A percentile compares a stretch with the other conserved stretches of the same genome.
Evolutionary conservation across 2,797 vertebrate genomes (phyloP).

Genomic region (Rhinogobio ventralis): DNA sequence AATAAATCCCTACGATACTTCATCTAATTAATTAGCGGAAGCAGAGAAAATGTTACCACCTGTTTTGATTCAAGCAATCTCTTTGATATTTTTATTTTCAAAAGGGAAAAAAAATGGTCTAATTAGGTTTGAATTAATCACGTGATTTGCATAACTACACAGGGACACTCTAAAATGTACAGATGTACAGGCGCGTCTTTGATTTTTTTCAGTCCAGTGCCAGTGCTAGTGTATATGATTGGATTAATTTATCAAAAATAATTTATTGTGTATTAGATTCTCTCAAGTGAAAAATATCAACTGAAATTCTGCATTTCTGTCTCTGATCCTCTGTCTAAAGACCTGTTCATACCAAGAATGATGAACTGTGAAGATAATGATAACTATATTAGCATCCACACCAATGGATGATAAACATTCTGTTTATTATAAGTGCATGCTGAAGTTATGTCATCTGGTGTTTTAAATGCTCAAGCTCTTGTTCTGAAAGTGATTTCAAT

Average conservation of each 20-base stretch:
- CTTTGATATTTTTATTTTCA: constrained; percentile 78
- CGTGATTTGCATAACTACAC: constrained; percentile 48
- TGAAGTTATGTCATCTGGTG: neutral
- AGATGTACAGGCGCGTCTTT: constrained; percentile 2
- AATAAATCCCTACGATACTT: constrained; percentile 79
- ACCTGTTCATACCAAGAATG: neutral
- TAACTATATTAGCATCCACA: neutral
- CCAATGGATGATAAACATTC: neutral
- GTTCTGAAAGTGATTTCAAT: neutral
- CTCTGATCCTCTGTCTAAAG: neutral
- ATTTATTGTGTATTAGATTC: constrained; percentile 10
- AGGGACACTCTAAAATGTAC: constrained; percentile 42
- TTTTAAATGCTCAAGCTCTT: neutral
- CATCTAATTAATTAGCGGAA: constrained; percentile 73
- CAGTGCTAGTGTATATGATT: constrained; percentile 1
- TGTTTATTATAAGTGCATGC: neutral
- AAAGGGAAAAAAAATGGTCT: constrained; percentile 68
- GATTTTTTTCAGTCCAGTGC: constrained; percentile 17
- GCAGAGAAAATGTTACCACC: constrained; percentile 72
- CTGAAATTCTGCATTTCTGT: neutral
- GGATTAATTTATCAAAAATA: neutral
- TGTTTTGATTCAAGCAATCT: constrained; percentile 79
- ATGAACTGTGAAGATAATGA: neutral
- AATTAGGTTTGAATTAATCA: constrained; percentile 73
- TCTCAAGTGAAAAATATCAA: neutral